phyloP scores from a whole-genome alignment of 2,888 invertebrate genomes.

The Crematogaster levior region DNA sequence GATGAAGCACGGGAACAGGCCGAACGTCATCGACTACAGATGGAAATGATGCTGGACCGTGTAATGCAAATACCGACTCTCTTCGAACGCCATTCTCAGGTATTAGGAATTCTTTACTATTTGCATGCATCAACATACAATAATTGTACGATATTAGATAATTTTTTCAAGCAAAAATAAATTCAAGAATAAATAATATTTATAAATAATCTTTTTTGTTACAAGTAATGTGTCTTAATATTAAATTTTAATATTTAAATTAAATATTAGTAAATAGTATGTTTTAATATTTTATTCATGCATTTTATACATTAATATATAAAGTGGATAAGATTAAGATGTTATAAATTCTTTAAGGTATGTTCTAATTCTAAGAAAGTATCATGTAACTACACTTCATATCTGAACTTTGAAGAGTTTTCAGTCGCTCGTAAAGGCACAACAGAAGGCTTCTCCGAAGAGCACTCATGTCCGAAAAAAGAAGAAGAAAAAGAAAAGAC shows the following conservation, averaged over 20 bases:
- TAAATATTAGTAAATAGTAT: too few relatives aligned
- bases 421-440: slow-evolving; percentile 52
- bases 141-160: not conserved
- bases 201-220: not conserved
- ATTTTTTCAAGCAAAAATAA: not conserved
- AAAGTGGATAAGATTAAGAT: not conserved
- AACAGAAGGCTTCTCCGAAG: slow-evolving; percentile 52
- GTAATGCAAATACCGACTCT: slow-evolving; percentile 90
- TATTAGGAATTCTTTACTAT: slow-evolving; percentile 74
- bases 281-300: not conserved
- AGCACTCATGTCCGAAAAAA: slow-evolving; percentile 63
- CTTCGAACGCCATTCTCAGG: slow-evolving; percentile 90
- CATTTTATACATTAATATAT: not conserved
- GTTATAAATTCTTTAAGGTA: not conserved
- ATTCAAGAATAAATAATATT: not conserved
- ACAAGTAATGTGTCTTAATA: too few relatives aligned
- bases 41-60: slow-evolving; percentile 91
- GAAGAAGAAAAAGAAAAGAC: slow-evolving; percentile 69
- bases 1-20: slow-evolving; percentile 90
- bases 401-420: slow-evolving; percentile 58
- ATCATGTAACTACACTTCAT: slow-evolving; percentile 9
- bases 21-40: slow-evolving; percentile 90
- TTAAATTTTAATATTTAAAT: too few relatives aligned
- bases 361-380: not conserved
- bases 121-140: not conserved